Percentiles rank a stretch among this genome's conserved stretches.
These are phyloP conservation scores for Struthio camelus DNA, from an alignment of 2,113 vertebrate species.

Conservation along the genomic window DNA sequence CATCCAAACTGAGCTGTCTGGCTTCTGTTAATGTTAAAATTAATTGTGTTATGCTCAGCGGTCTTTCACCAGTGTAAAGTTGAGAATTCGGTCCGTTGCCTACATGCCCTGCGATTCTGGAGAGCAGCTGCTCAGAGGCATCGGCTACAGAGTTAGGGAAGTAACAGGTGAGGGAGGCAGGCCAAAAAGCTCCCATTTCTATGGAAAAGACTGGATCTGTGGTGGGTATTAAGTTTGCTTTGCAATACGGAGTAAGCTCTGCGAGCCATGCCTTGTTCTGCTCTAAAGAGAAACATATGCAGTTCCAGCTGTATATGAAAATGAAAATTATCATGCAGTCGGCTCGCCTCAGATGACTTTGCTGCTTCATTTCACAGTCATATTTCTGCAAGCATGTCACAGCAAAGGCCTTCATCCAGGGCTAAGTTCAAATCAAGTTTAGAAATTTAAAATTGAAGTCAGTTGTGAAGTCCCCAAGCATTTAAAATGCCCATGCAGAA, in stretches of 20 bases:
- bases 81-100: neutral
- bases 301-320: neutral
- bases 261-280: neutral
- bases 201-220: neutral
- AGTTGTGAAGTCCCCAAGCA: neutral
- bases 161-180: neutral
- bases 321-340: neutral
- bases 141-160: neutral
- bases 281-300: neutral
- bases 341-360: constrained; percentile 13
- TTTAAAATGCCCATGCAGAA: constrained; percentile 1
- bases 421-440: constrained; percentile 15
- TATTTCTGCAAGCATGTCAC: neutral
- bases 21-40: neutral
- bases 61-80: neutral
- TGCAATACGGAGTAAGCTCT: neutral
- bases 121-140: neutral
- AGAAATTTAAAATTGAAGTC: constrained; percentile 28
- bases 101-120: rapidly evolving
- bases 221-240: neutral
- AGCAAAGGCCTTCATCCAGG: constrained; percentile 19
- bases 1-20: neutral
- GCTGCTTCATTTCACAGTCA: constrained; percentile 20
- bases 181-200: neutral
- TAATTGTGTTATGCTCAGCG: neutral